phyloP scores from a whole-genome alignment of 2,113 vertebrate genomes.

The Atherinomorus stipes region DNA sequence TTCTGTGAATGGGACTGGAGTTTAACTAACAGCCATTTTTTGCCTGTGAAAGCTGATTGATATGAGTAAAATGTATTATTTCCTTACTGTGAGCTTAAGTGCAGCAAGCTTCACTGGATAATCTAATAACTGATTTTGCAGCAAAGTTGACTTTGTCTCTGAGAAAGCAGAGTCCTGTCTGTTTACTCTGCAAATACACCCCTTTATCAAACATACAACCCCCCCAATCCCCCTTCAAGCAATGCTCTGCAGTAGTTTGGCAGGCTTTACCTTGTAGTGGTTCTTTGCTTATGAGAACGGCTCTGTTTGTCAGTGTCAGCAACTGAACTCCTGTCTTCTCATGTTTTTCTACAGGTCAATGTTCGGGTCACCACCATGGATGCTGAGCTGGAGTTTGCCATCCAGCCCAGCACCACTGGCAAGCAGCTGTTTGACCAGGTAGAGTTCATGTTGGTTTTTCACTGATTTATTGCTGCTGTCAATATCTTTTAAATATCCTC shows the following conservation, averaged over 20 bases:
- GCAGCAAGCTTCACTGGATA: neutral
- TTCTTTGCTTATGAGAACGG: slow-evolving; percentile 16
- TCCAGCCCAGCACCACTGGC: slow-evolving; percentile 94
- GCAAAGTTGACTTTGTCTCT: slow-evolving; percentile 35
- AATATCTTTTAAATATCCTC: neutral
- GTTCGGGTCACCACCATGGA: slow-evolving; percentile 97
- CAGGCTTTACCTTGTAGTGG: slow-evolving; percentile 1
- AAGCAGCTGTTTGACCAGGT: slow-evolving; percentile 98
- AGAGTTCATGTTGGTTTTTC: neutral
- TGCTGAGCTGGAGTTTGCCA: slow-evolving; percentile 97
- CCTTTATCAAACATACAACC: slow-evolving; percentile 28
- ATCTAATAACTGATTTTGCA: slow-evolving; percentile 20
- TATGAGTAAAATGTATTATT: neutral
- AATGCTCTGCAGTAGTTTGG: slow-evolving; percentile 24
- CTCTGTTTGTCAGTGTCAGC: slow-evolving; percentile 20
- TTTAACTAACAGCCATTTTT: neutral
- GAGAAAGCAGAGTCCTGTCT: slow-evolving; percentile 50
- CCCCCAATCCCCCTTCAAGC: slow-evolving; percentile 2
- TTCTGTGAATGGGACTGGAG: slow-evolving; percentile 29
- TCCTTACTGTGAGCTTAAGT: neutral
- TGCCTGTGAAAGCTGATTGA: neutral
- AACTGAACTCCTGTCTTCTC: slow-evolving; percentile 36
- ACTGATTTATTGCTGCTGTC: neutral
- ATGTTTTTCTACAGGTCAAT: slow-evolving; percentile 86
- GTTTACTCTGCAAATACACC: slow-evolving; percentile 71